These are phyloP conservation scores for Lacerta bilineata DNA, from an alignment of 2,797 vertebrate genomes.

Conservation along the genomic window DNA sequence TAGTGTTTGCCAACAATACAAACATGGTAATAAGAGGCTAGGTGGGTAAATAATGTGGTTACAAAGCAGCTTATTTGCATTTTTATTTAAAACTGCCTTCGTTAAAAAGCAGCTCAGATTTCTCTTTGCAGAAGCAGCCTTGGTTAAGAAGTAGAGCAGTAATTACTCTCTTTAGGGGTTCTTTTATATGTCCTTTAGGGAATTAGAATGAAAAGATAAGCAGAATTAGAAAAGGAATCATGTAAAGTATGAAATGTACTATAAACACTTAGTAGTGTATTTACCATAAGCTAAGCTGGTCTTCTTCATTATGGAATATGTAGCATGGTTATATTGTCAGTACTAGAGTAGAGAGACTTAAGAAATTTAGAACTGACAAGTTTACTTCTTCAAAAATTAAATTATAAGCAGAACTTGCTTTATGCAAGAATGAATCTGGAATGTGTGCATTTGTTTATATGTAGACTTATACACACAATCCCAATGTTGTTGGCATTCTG, in stretches of 20 bases:
- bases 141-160: constrained; percentile 86
- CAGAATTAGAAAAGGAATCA: constrained; percentile 99
- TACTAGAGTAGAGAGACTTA: constrained; percentile 72
- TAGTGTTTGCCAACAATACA: constrained; percentile 95
- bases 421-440: background rate
- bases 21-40: constrained; percentile 95
- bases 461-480: background rate
- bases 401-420: constrained; percentile 54
- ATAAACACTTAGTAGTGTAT: constrained; percentile 89
- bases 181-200: constrained; percentile 91
- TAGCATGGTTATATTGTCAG: constrained; percentile 77
- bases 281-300: constrained; percentile 83
- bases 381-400: constrained; percentile 65
- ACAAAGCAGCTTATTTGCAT: constrained; percentile 99
- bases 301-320: constrained; percentile 82
- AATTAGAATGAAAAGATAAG: constrained; percentile 94
- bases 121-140: constrained; percentile 88
- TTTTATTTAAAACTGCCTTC: constrained; percentile 89
- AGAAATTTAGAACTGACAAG: constrained; percentile 57
- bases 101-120: constrained; percentile 89
- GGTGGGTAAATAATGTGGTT: constrained; percentile 99
- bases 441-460: background rate
- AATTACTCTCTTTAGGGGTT: constrained; percentile 92
- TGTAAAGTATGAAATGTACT: constrained; percentile 90
- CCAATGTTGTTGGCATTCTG: background rate